Percentiles rank a stretch among this genome's conserved stretches.
These are phyloP conservation scores for Armadillidium nasatum DNA, from an alignment of 1,140 invertebrate species.

Conservation along the genomic window DNA sequence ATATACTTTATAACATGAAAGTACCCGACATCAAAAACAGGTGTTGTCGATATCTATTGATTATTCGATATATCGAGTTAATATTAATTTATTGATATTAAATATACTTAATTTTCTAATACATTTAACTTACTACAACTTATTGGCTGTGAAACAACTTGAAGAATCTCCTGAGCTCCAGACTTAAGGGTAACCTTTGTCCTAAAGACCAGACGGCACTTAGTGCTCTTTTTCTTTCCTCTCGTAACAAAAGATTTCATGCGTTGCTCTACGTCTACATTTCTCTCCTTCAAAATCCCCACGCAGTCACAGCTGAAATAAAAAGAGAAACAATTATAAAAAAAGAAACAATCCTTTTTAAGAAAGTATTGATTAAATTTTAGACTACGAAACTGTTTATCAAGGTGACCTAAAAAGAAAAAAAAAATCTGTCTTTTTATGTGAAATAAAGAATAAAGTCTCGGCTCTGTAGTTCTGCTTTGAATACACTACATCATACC, in stretches of 20 bases:
- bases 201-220: constrained; percentile 90
- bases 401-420: constrained; percentile 29
- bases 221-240: constrained; percentile 89
- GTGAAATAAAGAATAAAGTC: too few relatives aligned
- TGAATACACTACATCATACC: too few relatives aligned
- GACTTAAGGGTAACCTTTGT: constrained; percentile 67
- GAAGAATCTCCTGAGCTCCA: constrained; percentile 74
- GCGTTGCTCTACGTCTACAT: constrained; percentile 91
- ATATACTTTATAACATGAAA: too few relatives aligned
- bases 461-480: too few relatives aligned
- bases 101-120: too few relatives aligned
- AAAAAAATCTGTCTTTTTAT: too few relatives aligned
- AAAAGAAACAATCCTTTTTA: too few relatives aligned
- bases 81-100: too few relatives aligned
- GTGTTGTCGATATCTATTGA: too few relatives aligned
- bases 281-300: constrained; percentile 78
- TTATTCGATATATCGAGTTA: too few relatives aligned
- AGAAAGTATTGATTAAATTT: too few relatives aligned
- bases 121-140: constrained; percentile 85
- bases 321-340: neutral
- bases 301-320: constrained; percentile 60
- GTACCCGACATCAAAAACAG: too few relatives aligned
- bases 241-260: constrained; percentile 58
- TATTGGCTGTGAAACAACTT: constrained; percentile 87
- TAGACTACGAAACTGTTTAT: neutral